Evolutionary conservation across 2,113 vertebrate genomes (phyloP), one percentile per base, ranked within the genome.

Genomic region (Balaenoptera acutorostrata): DNA sequence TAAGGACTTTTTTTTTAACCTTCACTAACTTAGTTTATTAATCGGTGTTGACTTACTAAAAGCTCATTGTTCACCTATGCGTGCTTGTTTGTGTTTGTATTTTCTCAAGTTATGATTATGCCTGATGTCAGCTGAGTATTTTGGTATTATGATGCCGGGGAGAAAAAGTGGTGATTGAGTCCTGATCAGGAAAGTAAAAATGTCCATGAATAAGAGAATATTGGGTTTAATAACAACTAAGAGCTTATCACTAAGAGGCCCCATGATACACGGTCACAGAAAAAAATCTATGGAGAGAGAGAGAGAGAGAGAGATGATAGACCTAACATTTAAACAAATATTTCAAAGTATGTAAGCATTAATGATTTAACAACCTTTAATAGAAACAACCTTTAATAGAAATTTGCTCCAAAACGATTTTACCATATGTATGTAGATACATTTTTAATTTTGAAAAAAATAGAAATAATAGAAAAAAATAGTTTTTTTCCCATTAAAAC

Each of bases 401-500:
- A 64, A 82, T 44, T 52, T 69, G 0, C 82, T 61, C 29, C 86
- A 82, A n/a, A 63, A 87, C 83, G 14, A 78, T 55, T 52, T 87
- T 69, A 63, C 20, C 6, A 55, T 44, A 52, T 39, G 31, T 49
- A 29, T 52, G 15, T 4, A 80, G 7, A 63, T 59, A 21, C 0
- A 39, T 36, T 74, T 90, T 96, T 55, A 46, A 84, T 69, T n/a
- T 81, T 68, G 17, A 49, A 31, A 90, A 71, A 57, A 69, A 78
- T 31, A 72, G 39, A 39, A 14, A 57, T 52, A 52, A 52, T 18
- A 52, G 52, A 18, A 52, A 52, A 52, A 52, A 52, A 52, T 52
- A 18, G 15, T 52, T 52, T 18, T 18, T 52, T 81, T 69, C 11
- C 14, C 81, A 81, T 91, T 88, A 41, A 90, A 81, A 80, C 12